Percentiles rank a stretch among this genome's conserved stretches.
phyloP scores from a whole-genome alignment of 1,140 invertebrate species.

The Dryas iulia region DNA sequence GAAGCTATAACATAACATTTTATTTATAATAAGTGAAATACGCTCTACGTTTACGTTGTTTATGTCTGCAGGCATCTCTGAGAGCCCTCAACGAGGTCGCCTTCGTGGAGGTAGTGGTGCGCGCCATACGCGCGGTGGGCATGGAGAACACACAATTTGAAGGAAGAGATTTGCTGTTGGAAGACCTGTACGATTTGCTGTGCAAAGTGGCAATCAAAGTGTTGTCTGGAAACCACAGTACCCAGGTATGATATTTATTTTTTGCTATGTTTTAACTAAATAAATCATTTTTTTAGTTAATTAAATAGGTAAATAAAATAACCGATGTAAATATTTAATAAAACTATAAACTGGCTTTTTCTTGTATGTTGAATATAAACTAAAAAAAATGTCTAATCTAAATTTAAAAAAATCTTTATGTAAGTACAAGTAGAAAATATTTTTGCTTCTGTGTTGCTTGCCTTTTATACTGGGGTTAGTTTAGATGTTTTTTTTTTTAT shows the following conservation, averaged over 20 bases:
- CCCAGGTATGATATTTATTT: constrained; percentile 46
- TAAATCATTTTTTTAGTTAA: neutral
- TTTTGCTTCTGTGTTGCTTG: too few relatives aligned
- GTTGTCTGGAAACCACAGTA: constrained; percentile 50
- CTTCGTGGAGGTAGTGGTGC: constrained; percentile 59
- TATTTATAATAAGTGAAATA: neutral
- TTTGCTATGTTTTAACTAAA: neutral
- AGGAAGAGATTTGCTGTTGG: constrained; percentile 52
- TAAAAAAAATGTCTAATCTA: too few relatives aligned
- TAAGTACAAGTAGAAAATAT: too few relatives aligned
- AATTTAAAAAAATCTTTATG: too few relatives aligned
- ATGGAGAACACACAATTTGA: constrained; percentile 41
- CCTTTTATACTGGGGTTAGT: too few relatives aligned
- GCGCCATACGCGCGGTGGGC: constrained; percentile 51
- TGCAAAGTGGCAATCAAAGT: constrained; percentile 53
- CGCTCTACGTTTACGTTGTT: too few relatives aligned
- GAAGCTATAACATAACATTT: neutral
- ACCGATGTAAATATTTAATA: too few relatives aligned
- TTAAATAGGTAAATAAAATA: too few relatives aligned
- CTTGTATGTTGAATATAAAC: too few relatives aligned
- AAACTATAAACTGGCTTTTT: too few relatives aligned
- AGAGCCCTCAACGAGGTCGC: constrained; percentile 72
- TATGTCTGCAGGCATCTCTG: constrained; percentile 49
- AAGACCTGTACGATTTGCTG: constrained; percentile 60
- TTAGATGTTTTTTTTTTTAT: too few relatives aligned